A percentile compares a stretch with the other conserved stretches of the same genome.
Conservation (phyloP, 2,113 vertebrate genomes). For the Acanthochromis polyacanthus region DNA sequence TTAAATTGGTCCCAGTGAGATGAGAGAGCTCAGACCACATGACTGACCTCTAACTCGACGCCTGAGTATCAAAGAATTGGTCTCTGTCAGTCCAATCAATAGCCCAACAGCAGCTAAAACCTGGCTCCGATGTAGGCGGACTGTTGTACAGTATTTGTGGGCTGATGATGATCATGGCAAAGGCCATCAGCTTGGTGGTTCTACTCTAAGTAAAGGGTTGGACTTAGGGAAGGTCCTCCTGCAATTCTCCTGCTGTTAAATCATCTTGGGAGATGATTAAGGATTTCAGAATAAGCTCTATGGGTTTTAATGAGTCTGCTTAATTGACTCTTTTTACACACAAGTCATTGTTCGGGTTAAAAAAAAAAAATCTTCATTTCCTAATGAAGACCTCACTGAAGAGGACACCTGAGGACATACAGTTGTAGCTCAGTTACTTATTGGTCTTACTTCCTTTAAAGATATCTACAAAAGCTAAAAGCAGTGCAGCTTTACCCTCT, state of each 20-base stretch:
- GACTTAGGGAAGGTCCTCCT: background rate
- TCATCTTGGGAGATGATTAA: conserved; percentile 27
- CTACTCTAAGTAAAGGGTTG: background rate
- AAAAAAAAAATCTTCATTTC: conserved; percentile 16
- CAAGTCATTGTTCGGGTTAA: background rate
- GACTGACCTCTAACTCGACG: conserved; percentile 59
- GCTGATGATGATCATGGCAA: conserved; percentile 37
- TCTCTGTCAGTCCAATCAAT: conserved; percentile 63
- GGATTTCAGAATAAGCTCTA: background rate
- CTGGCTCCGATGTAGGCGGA: conserved; percentile 9
- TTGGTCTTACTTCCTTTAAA: too few relatives aligned
- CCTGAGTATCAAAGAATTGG: conserved; percentile 42
- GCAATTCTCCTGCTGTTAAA: background rate
- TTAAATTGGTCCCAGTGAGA: conserved; percentile 84
- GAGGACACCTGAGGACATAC: background rate
- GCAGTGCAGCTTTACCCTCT: too few relatives aligned
- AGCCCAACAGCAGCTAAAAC: conserved; percentile 26
- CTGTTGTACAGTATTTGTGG: conserved; percentile 23
- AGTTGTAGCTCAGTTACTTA: too few relatives aligned
- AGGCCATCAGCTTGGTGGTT: conserved; percentile 30
- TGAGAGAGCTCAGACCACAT: conserved; percentile 44
- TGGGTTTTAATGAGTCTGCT: background rate
- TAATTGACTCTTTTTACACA: background rate
- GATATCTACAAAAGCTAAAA: too few relatives aligned
- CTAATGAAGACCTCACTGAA: background rate